phyloP scores from a whole-genome alignment of 2,797 vertebrate genomes.

The Pelobates cultripes region DNA sequence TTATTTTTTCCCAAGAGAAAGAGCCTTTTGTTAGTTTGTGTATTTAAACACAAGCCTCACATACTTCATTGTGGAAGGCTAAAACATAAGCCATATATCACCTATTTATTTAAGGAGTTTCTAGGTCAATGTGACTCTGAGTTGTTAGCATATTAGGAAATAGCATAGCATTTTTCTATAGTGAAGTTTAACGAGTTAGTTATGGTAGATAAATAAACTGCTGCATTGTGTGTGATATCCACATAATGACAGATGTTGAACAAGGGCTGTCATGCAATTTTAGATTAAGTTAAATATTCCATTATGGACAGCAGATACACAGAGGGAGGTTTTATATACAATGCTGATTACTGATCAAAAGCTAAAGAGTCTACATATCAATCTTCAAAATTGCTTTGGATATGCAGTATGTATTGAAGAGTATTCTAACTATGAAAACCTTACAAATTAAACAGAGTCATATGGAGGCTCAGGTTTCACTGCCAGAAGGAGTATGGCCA shows the following conservation, averaged over 20 bases:
- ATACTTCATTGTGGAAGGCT: not conserved
- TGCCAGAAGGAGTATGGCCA: not conserved
- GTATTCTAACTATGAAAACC: conserved; percentile 26
- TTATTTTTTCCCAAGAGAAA: not conserved
- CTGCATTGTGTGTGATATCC: conserved; percentile 4
- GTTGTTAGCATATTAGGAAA: conserved; percentile 43
- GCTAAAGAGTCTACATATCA: conserved; percentile 10
- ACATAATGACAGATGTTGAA: conserved; percentile 38
- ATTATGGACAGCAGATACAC: conserved; percentile 33
- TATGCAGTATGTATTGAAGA: not conserved
- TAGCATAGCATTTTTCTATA: conserved; percentile 31
- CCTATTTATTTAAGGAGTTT: conserved; percentile 33
- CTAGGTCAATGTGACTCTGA: conserved; percentile 37
- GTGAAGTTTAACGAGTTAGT: conserved; percentile 26
- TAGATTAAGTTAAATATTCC: conserved; percentile 30
- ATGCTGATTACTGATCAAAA: conserved; percentile 30
- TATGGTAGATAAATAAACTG: conserved; percentile 38
- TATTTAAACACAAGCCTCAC: not conserved
- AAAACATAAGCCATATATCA: conserved; percentile 20
- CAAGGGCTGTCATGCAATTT: conserved; percentile 31
- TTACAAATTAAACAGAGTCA: not conserved
- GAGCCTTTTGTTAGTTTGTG: not conserved
- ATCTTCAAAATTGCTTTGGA: conserved; percentile 34
- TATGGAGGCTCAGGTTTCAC: conserved; percentile 8
- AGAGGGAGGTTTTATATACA: conserved; percentile 31